phyloP scores from a whole-genome alignment of 2,113 vertebrate species.

The Tupaia chinensis region DNA sequence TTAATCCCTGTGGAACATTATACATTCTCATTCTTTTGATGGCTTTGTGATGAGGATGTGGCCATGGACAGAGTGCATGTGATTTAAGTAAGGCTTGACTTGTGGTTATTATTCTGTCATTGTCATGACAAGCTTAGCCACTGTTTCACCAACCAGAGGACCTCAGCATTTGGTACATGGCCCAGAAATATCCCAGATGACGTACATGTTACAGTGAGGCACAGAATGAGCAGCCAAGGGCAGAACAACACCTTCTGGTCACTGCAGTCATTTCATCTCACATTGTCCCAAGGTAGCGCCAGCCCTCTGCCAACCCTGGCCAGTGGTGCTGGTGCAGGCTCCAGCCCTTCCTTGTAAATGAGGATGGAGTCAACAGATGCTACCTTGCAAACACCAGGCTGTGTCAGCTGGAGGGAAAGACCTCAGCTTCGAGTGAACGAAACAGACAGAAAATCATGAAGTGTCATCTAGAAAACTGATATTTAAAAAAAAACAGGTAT shows the following conservation, averaged over 20 bases:
- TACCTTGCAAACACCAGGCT: not conserved
- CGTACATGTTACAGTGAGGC: not conserved
- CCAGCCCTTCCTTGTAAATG: not conserved
- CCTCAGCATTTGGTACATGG: not conserved
- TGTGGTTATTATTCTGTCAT: not conserved
- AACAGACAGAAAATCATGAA: conserved; percentile 42
- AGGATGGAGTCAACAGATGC: not conserved
- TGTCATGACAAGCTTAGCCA: not conserved
- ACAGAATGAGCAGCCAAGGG: not conserved
- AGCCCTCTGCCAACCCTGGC: not conserved
- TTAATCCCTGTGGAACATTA: not conserved
- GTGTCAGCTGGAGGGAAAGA: conserved; percentile 37
- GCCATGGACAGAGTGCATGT: not conserved
- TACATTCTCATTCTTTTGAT: not conserved
- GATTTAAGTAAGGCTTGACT: not conserved
- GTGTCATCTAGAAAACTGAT: conserved; percentile 19
- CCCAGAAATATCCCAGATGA: not conserved
- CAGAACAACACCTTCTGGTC: not conserved
- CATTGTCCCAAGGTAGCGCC: not conserved
- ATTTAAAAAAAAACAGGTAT: not conserved
- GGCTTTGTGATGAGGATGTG: not conserved
- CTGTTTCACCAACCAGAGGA: not conserved
- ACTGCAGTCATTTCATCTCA: not conserved
- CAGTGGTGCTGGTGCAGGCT: not conserved
- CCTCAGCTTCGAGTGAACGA: conserved; percentile 52